These are phyloP conservation scores for Anthopleura sola DNA, from an alignment of 64 coral and sea anemone genomes.

Conservation along the genomic window DNA sequence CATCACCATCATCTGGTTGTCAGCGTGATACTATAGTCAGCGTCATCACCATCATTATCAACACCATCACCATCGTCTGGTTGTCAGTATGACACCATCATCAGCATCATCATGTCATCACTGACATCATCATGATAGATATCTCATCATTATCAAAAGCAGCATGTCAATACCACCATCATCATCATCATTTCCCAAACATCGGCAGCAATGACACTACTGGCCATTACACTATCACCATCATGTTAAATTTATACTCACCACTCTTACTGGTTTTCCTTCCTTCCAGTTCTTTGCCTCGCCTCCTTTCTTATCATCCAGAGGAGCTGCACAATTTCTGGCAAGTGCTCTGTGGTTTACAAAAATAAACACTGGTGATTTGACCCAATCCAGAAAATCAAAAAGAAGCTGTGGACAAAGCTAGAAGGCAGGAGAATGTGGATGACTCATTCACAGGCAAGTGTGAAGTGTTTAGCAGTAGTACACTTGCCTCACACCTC, in stretches of 20 bases:
- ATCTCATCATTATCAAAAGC: background rate
- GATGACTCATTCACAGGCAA: no score
- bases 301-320: conserved; percentile 83
- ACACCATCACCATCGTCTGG: no score
- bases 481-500: no score
- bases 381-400: background rate
- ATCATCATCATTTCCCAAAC: background rate
- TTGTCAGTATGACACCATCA: no score
- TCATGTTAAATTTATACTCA: conserved; percentile 4
- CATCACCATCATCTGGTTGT: background rate
- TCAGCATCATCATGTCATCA: no score
- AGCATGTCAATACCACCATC: background rate
- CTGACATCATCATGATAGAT: background rate
- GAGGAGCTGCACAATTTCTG: conserved; percentile 75
- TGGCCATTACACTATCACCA: background rate
- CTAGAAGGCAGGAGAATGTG: no score
- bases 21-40: no score
- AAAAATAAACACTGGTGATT: background rate
- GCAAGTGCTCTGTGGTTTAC: conserved; percentile 67
- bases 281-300: conserved; percentile 94
- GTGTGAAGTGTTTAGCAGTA: no score
- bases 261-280: conserved; percentile 95
- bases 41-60: background rate
- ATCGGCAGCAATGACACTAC: background rate
- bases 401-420: no score